phyloP scores from a whole-genome alignment of 2,113 vertebrate genomes.

The Lanius collurio region DNA sequence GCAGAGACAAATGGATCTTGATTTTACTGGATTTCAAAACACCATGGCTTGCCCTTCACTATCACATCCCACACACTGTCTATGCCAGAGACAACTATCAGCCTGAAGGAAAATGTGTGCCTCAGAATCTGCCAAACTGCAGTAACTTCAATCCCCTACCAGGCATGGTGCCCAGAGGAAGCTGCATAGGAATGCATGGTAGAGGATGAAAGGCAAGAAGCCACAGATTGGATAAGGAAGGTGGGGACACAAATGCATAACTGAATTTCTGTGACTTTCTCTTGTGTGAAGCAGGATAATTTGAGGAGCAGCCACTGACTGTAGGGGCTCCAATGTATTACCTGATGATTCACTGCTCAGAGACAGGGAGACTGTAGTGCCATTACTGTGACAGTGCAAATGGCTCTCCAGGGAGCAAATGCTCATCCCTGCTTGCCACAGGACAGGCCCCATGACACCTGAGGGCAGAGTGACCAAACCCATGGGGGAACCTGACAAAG shows the following conservation, averaged over 20 bases:
- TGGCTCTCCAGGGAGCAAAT: neutral
- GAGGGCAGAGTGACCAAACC: neutral
- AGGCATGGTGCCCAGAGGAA: neutral
- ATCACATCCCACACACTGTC: neutral
- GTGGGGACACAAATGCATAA: neutral
- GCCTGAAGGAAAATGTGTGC: neutral
- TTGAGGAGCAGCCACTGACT: neutral
- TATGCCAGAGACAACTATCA: neutral
- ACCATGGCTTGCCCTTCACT: neutral
- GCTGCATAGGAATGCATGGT: neutral
- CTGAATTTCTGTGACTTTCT: neutral
- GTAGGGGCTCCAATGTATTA: neutral
- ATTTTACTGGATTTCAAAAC: neutral
- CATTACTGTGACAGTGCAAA: neutral
- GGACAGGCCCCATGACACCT: neutral
- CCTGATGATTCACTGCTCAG: neutral
- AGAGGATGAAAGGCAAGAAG: neutral
- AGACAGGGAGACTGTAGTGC: neutral
- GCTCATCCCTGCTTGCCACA: neutral
- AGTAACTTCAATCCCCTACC: neutral
- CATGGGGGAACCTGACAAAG: neutral
- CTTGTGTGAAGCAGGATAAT: neutral
- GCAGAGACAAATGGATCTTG: neutral
- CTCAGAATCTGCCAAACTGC: neutral
- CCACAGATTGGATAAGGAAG: neutral